Conservation (phyloP, 2,888 invertebrate species). For the Eilema griseolum region DNA sequence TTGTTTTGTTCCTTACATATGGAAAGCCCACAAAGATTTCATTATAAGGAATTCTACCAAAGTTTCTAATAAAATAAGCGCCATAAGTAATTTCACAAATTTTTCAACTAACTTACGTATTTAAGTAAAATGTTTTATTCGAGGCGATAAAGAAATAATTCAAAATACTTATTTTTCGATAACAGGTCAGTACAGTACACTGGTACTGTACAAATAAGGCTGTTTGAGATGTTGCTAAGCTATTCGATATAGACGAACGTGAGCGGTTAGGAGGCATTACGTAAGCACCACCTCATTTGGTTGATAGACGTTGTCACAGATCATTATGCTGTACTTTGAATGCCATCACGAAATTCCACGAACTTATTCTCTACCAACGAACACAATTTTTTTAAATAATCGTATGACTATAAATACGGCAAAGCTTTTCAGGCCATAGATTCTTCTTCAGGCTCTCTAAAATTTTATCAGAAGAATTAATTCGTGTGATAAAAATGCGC, state of each 20-base stretch:
- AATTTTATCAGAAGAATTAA: neutral
- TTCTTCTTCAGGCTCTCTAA: neutral
- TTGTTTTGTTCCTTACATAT: neutral
- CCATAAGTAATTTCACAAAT: too few species aligned
- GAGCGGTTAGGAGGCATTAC: constrained; percentile 29
- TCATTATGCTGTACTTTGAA: constrained; percentile 21
- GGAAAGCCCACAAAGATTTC: neutral
- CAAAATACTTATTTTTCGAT: constrained; percentile 21
- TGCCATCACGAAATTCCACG: constrained; percentile 23
- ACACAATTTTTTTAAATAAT: neutral
- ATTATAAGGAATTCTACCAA: neutral
- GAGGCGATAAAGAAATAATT: constrained; percentile 25
- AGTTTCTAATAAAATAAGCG: neutral
- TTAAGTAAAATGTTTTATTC: neutral
- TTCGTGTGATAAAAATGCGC: neutral
- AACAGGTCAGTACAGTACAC: constrained; percentile 14
- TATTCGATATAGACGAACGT: constrained; percentile 6
- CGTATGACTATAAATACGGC: neutral
- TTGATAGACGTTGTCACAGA: constrained; percentile 35
- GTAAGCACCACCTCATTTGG: constrained; percentile 40
- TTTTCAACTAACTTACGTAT: too few species aligned
- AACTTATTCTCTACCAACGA: neutral
- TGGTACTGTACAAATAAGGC: constrained; percentile 26
- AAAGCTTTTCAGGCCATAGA: neutral
- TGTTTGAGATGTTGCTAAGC: constrained; percentile 21